Conservation (phyloP, 2,888 invertebrate genomes). For the Leucophora obtusa region DNA sequence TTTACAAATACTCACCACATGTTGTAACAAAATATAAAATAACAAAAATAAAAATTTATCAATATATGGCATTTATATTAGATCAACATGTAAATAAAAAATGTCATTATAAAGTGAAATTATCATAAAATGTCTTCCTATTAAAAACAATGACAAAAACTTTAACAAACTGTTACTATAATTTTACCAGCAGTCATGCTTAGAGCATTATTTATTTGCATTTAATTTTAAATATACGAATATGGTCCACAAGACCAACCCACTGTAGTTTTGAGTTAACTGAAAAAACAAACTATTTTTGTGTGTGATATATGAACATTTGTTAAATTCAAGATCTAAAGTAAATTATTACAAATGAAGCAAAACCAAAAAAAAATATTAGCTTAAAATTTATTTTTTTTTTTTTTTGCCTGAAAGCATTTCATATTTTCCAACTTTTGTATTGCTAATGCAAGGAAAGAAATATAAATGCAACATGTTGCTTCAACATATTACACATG, state of each 20-base stretch:
- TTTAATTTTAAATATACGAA: constrained; percentile 11
- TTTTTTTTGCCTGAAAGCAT: background rate
- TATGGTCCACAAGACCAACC: constrained; percentile 26
- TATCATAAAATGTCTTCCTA: background rate
- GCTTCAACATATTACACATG: constrained; percentile 47
- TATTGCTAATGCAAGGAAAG: background rate
- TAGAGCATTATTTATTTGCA: constrained; percentile 10
- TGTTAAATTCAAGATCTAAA: constrained; percentile 28
- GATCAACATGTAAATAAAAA: background rate
- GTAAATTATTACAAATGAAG: constrained; percentile 36
- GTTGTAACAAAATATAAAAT: too few species aligned
- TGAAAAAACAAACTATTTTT: background rate
- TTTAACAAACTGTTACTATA: constrained; percentile 3
- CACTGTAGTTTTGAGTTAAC: background rate
- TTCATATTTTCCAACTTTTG: constrained; percentile 10
- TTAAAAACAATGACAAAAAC: background rate
- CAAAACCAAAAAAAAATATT: constrained; percentile 32
- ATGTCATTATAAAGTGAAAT: background rate
- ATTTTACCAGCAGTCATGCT: constrained; percentile 25
- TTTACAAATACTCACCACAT: too few species aligned
- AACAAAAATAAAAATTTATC: too few species aligned
- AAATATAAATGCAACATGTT: constrained; percentile 58
- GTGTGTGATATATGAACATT: constrained; percentile 7
- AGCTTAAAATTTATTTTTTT: background rate
- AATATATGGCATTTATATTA: background rate